Conservation (phyloP, 2,113 vertebrate genomes). For the Petroica traversi region DNA sequence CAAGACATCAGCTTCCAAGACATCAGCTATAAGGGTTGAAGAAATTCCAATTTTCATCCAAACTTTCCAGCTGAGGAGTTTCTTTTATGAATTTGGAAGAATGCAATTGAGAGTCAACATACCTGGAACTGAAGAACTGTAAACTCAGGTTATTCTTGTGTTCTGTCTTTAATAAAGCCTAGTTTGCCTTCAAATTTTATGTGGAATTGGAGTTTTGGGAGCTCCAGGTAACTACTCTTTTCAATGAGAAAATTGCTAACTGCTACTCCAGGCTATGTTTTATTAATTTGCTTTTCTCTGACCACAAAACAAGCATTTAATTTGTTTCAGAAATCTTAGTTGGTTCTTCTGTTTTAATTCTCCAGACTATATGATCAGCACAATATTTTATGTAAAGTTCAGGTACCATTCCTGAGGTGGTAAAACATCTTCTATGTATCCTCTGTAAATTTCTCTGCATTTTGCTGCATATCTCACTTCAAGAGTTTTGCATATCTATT, state of each 20-base stretch:
- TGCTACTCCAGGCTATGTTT: neutral
- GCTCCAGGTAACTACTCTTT: neutral
- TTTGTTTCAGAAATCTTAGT: neutral
- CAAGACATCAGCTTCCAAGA: neutral
- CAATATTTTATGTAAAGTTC: neutral
- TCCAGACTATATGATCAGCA: neutral
- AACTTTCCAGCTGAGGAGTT: neutral
- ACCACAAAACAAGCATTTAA: neutral
- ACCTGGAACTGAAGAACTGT: neutral
- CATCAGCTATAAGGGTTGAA: neutral
- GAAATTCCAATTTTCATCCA: neutral
- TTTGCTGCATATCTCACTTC: neutral
- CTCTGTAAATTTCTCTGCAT: neutral
- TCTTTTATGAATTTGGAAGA: neutral
- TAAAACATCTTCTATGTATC: neutral
- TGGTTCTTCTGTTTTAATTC: neutral
- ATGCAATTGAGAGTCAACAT: rapidly evolving
- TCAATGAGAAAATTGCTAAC: neutral
- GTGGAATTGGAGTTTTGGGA: neutral
- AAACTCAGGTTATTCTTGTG: neutral
- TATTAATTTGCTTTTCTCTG: neutral
- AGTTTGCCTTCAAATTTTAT: neutral
- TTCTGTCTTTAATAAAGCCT: neutral
- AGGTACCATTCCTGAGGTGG: neutral
- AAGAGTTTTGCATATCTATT: neutral